Base-by-base conservation (phyloP, 1,140 invertebrate species). In the Papilio helenus region DNA sequence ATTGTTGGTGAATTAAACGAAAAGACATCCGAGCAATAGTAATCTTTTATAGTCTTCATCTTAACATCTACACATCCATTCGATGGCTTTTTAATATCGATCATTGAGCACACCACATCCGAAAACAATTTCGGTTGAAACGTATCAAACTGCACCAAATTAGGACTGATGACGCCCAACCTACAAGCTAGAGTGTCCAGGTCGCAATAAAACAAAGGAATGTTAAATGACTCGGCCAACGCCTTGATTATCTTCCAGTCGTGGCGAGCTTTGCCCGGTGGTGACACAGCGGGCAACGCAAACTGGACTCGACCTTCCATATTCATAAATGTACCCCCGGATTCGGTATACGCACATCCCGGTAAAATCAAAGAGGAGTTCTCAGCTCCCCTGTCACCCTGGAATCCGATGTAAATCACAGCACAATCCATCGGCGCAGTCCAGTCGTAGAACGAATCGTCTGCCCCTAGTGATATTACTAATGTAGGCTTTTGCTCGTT, bases 331-430 rank as follows among this genome's bases (percentile, higher is more conserved):
- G 85, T 79, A 16, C 92, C 93, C 1, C 91, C 91, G 39, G 87
- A 77, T 89, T 98, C 97, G 0, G 97, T 97, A 90, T 97, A 98
- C 2, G 97, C 97, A 72, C 96, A 95, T 46, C 96, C 97, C 42
- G 97, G 97, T n/a, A 98, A 90, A 82, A 98, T 93, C 20, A 97
- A 93, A 89, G 97, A 96, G n/a, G 97, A 97, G 78, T 96, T 95
- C 83, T 96, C 94, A 18, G 97, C 96, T 72, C 97, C 97, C 51
- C 87, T 90, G 88, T 98, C 97, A 23, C 97, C 97, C 94, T 97
- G 97, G 91, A 97, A 97, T 80, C 97, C 97, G 95, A 94, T 87
- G 71, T 94, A 94, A 79, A 94, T 88, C 4, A 94, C 79, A 12
- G 78, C 83, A 46, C 84, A 89, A 29, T 82, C 68, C 0, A 73